phyloP scores from a whole-genome alignment of 2,113 vertebrate species.

The Strix uralensis region DNA sequence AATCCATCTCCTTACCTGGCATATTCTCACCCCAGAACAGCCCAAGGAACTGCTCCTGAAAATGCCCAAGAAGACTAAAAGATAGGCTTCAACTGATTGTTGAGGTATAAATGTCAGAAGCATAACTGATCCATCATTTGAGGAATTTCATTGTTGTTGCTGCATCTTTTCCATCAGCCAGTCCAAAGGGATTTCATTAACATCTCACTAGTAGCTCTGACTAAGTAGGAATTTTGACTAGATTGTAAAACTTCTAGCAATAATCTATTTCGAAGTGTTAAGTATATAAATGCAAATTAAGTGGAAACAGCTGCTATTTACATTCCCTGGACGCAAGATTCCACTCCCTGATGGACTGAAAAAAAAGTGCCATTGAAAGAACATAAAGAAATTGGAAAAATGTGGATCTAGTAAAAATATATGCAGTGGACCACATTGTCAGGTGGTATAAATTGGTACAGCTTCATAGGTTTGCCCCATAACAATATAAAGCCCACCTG shows the following conservation, averaged over 20 bases:
- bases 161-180: not conserved
- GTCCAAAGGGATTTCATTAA: constrained; percentile 22
- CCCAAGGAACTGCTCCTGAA: not conserved
- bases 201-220: not conserved
- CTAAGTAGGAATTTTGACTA: not conserved
- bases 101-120: not conserved
- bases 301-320: constrained; percentile 40
- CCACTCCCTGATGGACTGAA: not conserved
- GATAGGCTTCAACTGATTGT: not conserved
- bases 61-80: not conserved
- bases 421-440: not conserved
- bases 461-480: not conserved
- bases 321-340: not conserved
- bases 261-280: not conserved
- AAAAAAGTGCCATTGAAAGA: not conserved
- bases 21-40: not conserved
- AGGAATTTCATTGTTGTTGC: not conserved
- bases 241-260: constrained; percentile 28
- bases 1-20: not conserved
- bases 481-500: not conserved
- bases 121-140: not conserved
- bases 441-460: not conserved
- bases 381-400: not conserved
- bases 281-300: constrained; percentile 22
- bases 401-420: not conserved